Percentiles rank a stretch among this genome's conserved stretches.
Evolutionary conservation across 1,140 invertebrate genomes (phyloP).

Genomic region (Tetragnatha versicolor): DNA sequence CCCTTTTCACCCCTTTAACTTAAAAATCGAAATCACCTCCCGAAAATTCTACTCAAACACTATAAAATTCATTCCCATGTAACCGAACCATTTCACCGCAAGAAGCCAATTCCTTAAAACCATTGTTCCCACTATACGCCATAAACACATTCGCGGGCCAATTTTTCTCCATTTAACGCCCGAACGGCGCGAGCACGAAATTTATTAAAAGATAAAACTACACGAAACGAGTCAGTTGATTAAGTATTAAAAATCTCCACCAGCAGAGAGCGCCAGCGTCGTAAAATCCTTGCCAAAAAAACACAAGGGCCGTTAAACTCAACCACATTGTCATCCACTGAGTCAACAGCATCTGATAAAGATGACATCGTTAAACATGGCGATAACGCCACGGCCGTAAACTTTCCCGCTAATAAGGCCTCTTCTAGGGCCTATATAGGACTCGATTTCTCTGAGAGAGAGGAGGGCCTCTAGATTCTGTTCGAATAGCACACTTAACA

Average conservation of each 20-base stretch:
- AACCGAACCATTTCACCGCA: background rate
- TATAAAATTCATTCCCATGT: background rate
- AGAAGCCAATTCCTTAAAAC: background rate
- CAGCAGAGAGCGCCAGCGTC: background rate
- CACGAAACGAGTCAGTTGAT: background rate
- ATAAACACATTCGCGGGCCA: constrained; percentile 4
- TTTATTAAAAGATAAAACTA: constrained; percentile 33
- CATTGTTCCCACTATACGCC: background rate
- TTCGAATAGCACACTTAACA: no score
- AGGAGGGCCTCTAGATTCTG: no score
- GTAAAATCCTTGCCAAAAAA: constrained; percentile 13
- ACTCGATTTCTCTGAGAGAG: no score
- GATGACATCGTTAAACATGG: constrained; percentile 36
- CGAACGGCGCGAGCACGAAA: background rate
- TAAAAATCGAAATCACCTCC: background rate
- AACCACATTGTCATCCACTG: background rate
- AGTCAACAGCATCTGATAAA: constrained; percentile 36
- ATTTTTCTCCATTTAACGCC: background rate
- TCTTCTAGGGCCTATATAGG: no score
- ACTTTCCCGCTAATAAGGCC: constrained; percentile 18
- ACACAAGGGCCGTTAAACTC: constrained; percentile 20
- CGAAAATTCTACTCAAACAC: background rate
- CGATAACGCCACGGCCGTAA: background rate
- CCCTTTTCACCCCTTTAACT: background rate
- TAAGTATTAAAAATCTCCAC: constrained; percentile 11